Evolutionary conservation across 2,888 invertebrate species (phyloP), one percentile per base, ranked within the genome.

Genomic region (Sclerodermus sp.): DNA sequence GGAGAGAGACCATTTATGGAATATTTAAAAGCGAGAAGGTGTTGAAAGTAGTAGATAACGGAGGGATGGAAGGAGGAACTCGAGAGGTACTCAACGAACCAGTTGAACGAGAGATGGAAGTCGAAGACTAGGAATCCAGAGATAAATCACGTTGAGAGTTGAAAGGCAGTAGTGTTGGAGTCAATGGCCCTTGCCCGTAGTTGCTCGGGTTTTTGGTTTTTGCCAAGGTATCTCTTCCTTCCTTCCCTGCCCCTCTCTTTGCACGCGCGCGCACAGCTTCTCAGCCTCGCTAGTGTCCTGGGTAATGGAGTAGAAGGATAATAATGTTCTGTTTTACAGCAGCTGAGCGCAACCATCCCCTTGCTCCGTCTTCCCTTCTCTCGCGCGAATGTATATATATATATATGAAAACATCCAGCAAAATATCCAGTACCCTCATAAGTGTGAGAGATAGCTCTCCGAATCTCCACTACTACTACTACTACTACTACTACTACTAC

Each of bases 271-370:
- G 57, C 49, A 54, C 60, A 49, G 57, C 54, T 59, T 60, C 64
- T 53, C 60, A 52, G 57, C 66, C 66, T 63, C 58, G 61, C 53
- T 60, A 65, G 67, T 67, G 66, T 65, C 60, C 70, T 64, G 70
- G 73, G 67, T 73, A 73, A 73, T 73, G 72, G 72, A 68, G 67
- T 71, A 71, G 73, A 73, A 73, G 69, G 70, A 72, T 72, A 71
- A 71, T 73, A 73, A 72, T 70, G 68, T 67, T 73, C 67, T 70
- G 73, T 71, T 70, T 72, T 71, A 70, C 71, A 73, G 67, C 61
- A 58, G 53, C 61, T 57, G 53, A 58, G 61, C 57, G 57, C 58
- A 47, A 52, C 59, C 58, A 49, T 58, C 55, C 53, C 47, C 53
- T 51, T 53, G 40, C 41, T 43, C 47, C 47, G 48, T 49, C 37